Evolutionary conservation across 2,113 vertebrate genomes (phyloP).

Genomic region (Panthera tigris): DNA sequence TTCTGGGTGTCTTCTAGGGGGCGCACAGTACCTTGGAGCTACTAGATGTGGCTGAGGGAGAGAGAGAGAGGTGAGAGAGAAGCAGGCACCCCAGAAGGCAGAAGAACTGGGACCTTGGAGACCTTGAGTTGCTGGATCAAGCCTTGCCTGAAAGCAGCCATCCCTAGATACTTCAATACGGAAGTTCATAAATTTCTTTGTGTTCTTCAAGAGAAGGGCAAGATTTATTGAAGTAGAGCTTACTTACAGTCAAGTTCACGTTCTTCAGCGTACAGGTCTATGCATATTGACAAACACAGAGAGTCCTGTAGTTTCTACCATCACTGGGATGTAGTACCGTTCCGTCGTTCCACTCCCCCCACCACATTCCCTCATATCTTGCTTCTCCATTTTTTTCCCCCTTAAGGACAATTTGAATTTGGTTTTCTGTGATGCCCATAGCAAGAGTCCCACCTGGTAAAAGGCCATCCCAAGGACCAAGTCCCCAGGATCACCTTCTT

Average conservation of each 20-base stretch:
- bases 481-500: neutral
- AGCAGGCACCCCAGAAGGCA: neutral
- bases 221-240: neutral
- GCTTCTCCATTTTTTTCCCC: neutral
- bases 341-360: accelerated
- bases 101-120: neutral
- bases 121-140: neutral
- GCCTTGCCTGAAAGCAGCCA: neutral
- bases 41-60: neutral
- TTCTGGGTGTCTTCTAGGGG: neutral
- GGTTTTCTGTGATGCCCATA: neutral
- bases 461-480: neutral
- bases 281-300: neutral
- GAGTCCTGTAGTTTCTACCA: neutral
- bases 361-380: too few species aligned
- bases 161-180: neutral
- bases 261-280: neutral
- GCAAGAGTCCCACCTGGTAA: neutral
- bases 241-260: neutral
- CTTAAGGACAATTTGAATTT: neutral
- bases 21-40: neutral
- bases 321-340: neutral
- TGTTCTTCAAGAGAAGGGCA: neutral
- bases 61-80: neutral
- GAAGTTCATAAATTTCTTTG: neutral